Base-by-base conservation (phyloP, 2,113 vertebrate genomes). In the Tichodroma muraria region DNA sequence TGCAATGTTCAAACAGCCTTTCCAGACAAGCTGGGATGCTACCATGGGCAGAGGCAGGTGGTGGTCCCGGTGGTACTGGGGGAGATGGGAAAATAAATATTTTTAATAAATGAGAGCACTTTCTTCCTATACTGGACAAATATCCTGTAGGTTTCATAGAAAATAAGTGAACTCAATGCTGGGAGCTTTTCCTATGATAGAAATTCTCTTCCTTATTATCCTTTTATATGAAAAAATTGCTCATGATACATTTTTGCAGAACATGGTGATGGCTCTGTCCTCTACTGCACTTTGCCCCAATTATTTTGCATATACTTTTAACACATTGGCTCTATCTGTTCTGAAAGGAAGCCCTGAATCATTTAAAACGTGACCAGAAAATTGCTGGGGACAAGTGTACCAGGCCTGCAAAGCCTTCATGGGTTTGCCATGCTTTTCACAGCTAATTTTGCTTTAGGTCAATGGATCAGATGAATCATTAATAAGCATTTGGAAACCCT, bases 381-480 rank as follows among this genome's bases (percentile, higher is more conserved):
- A 80, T 75, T 77, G 15, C 68, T 78, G 68, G 53, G 31, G 7
- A 68, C 49, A 64, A 47, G 35, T 19, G 23, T 17, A 13, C 28
- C 45, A 64, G 28, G 11, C 20, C 71, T 66, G 50, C 40, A 65
- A 77, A 56, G 17, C 31, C 57, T 64, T n/a, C 78, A 21, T 72
- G 89, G 40, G 42, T 93, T 93, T 94, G 69, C 80, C 56, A 14
- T 64, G 22, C 28, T 75, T 95, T 94, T 90, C 88, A 80, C 49
- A 88, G 83, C 52, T 90, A 52, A 77, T 88, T 95, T 71, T 88
- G 19, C 69, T 94, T 56, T 60, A 80, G 95, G 80, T 91, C 85
- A 95, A 22, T 68, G 50, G 85, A 95, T 85, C 65, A 40, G 91
- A 91, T 97, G 88, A 95, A 96, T 96, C 90, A 95, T 95, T 95